Evolutionary conservation across 2,888 invertebrate genomes (phyloP), one percentile per base, ranked within the genome.

Genomic region (Pseudococcus viburni): DNA sequence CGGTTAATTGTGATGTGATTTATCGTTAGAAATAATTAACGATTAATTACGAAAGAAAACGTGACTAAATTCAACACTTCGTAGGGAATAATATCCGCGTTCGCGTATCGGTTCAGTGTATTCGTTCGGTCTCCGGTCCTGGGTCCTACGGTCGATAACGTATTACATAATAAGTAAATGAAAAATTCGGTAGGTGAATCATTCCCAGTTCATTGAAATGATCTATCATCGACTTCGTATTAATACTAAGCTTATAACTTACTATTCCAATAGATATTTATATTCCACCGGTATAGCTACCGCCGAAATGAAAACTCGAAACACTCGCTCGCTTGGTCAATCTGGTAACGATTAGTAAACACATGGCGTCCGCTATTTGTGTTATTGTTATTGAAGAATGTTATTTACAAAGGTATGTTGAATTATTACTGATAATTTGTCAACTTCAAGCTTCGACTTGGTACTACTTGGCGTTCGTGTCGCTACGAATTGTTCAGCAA

Each of bases 301-400:
- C n/a, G 17, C 9, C 33, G 80, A 80, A 68, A 26, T 68, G 68
- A 26, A 68, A 83, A 42, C 46, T 46, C 46, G 80, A 73, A 73
- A 33, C 12, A 73, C 17, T 73, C 15, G 26, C 64, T 59, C n/a
- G 17, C 7, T 22, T 9, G 64, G 9, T 15, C 73, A 33, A 42
- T 77, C 5, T 83, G 17, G 77, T 39, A 39, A 83, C 46, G 46
- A 83, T 83, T 83, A 19, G 80, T 83, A 83, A 33, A 46, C 80
- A 46, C 5, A 19, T 9, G n/a, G 80, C 46, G 19, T 83, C 19
- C 80, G 11, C 80, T 33, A 42, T 83, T 83, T 46, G 80, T 83
- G 80, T 42, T 83, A 83, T 83, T 19, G 80, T 42, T 83, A 83
- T 83, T 19, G 80, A 83, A 22, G 80, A 83, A 83, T 83, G 80